Evolutionary conservation across 2,113 vertebrate genomes (phyloP).

Genomic region (Cairina moschata): DNA sequence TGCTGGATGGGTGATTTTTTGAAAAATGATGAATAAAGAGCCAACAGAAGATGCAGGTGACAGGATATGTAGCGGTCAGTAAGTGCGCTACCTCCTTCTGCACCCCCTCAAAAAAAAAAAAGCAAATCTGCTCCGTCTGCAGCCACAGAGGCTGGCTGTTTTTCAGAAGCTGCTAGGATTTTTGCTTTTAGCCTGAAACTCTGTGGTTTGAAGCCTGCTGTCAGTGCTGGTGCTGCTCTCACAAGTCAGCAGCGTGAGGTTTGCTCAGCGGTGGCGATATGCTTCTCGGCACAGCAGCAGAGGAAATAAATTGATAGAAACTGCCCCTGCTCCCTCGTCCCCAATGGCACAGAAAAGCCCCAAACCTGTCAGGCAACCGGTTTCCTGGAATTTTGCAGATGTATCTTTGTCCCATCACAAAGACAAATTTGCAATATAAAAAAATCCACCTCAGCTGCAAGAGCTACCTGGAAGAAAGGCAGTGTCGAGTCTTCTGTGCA

Average conservation of each 20-base stretch:
- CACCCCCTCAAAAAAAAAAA: neutral
- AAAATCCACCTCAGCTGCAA: neutral
- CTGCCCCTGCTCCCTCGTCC: neutral
- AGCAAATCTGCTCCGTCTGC: neutral
- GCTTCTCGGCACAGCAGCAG: rapidly evolving
- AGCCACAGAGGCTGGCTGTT: neutral
- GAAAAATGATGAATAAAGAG: neutral
- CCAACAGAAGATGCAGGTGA: neutral
- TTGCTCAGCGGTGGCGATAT: neutral
- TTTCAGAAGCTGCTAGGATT: neutral
- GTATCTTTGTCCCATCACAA: neutral
- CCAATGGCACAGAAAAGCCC: neutral
- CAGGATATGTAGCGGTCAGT: rapidly evolving
- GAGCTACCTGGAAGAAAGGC: neutral
- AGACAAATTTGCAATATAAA: neutral
- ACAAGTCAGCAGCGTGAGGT: neutral
- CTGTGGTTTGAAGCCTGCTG: neutral
- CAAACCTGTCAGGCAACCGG: too few relatives aligned
- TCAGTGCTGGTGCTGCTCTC: neutral
- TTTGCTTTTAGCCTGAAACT: neutral
- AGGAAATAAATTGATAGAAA: neutral
- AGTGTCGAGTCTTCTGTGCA: neutral
- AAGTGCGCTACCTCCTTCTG: neutral
- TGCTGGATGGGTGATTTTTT: neutral
- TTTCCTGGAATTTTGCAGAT: neutral